Percentiles rank a stretch among this genome's conserved stretches.
phyloP scores from a whole-genome alignment of 2,113 vertebrate genomes.

The Anguilla rostrata region DNA sequence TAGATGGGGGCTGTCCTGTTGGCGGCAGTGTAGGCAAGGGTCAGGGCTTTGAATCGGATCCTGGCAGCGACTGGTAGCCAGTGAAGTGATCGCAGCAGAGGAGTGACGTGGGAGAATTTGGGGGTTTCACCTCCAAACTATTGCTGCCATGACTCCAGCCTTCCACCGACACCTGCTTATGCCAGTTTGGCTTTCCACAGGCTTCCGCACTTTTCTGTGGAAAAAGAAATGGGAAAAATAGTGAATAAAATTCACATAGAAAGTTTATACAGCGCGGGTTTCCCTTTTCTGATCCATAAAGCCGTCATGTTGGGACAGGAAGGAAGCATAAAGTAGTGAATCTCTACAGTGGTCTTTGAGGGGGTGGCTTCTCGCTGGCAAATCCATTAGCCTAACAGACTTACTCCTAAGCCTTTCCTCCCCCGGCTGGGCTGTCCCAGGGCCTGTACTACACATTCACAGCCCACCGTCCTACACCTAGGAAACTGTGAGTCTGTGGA shows the following conservation, averaged over 20 bases:
- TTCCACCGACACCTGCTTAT: too few relatives aligned
- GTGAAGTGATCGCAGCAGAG: too few relatives aligned
- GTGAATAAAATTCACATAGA: constrained; percentile 22
- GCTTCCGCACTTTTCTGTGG: not conserved
- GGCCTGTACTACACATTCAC: not conserved
- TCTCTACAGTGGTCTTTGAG: constrained; percentile 22
- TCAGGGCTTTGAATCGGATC: too few relatives aligned
- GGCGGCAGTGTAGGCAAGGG: too few relatives aligned
- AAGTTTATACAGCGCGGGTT: constrained; percentile 17
- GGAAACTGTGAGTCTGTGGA: constrained; percentile 19
- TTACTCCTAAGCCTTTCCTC: constrained; percentile 5
- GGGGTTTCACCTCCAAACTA: too few relatives aligned
- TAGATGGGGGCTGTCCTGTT: too few relatives aligned
- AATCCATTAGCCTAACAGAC: constrained; percentile 39
- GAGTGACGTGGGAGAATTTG: too few relatives aligned
- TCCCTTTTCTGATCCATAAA: constrained; percentile 36
- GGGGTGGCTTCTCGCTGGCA: constrained; percentile 33
- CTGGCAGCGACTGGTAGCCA: too few relatives aligned
- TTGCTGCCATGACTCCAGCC: not conserved
- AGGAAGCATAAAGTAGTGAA: constrained; percentile 37
- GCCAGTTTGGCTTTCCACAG: not conserved
- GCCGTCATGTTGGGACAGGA: constrained; percentile 32
- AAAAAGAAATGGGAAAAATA: constrained; percentile 26
- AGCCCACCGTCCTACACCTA: not conserved
- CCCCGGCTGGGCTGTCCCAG: not conserved